Base-by-base conservation (phyloP, 2,888 invertebrate genomes). In the Xestia xanthographa region DNA sequence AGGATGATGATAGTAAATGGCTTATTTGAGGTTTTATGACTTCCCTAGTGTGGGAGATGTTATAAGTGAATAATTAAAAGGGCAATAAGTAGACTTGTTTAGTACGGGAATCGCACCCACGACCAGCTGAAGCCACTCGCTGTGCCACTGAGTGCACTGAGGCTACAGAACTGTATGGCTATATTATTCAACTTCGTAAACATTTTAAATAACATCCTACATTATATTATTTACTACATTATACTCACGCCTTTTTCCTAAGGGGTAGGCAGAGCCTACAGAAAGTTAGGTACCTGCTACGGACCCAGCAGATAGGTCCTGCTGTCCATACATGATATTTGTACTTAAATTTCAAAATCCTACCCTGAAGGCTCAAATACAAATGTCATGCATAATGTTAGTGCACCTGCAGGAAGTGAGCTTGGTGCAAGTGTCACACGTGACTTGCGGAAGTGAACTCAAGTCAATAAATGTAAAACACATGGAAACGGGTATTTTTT, bases 1-100 rank as follows among this genome's bases (percentile, higher is more conserved):
- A 45, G 62, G 5, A 38, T 22, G 26, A 62, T 56, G 58, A 67
- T n/a, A 41, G 45, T 75, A 50, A 48, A 75, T 43, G 26, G 41
- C 20, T 20, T 41, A 41, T 43, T 43, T 53, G 26, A 43, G 41
- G 26, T 71, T 38, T 12, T 3, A 56, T 14, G 14, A 26, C 29
- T 58, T 58, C 58, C 58, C 8, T 58, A 29, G 29, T 58, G 58
- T 58, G 17, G 53, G n/a, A 58, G 26, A 3, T 17, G 56, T 58
- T 5, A 3, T 29, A 56, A 17, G 6, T 56, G 26, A 29, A 26
- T 26, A 26, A 56, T 56, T 56, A 3, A 56, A 56, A 26, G 56
- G 26, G 56, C 14, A 26, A 1, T 56, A 58, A 17, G 29, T 29
- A 58, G 17, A 20, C 58, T 58, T 58, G 58, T 58, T 58, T 9